Conservation (phyloP, 2,113 vertebrate species). For the Chloropsis cyanopogon region DNA sequence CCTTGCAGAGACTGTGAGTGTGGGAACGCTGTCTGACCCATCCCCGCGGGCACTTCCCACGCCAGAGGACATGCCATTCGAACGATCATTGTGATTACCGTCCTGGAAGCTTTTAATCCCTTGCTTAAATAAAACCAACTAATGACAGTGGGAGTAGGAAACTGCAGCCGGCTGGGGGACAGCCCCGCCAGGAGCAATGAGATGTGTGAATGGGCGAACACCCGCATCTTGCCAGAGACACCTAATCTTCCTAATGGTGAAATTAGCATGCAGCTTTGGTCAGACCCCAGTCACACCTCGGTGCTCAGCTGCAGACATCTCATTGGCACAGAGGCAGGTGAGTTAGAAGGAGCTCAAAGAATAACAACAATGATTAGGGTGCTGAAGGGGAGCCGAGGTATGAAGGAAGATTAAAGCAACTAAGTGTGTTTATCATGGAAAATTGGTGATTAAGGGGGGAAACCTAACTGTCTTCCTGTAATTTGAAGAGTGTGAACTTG, state of each 20-base stretch:
- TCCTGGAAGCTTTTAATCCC: slow-evolving; percentile 41
- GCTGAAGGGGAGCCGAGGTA: background rate
- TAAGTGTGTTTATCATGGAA: background rate
- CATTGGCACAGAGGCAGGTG: background rate
- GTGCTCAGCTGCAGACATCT: background rate
- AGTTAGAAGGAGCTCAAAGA: background rate
- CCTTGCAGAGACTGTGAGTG: background rate
- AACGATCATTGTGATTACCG: background rate
- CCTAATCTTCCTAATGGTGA: background rate
- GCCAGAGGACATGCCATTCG: background rate
- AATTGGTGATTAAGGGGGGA: background rate
- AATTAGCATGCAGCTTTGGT: background rate
- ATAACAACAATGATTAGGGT: background rate
- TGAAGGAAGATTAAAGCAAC: slow-evolving; percentile 19
- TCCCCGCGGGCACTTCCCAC: background rate
- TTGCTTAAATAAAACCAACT: slow-evolving; percentile 28
- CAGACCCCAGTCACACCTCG: background rate
- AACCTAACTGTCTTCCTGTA: background rate
- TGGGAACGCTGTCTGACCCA: background rate
- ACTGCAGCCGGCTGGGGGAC: background rate
- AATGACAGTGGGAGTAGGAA: background rate
- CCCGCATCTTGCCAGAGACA: background rate
- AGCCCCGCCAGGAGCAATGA: background rate
- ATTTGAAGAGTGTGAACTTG: slow-evolving; percentile 1
- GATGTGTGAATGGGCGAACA: background rate